Base-by-base conservation (phyloP, 2,797 vertebrate species). In the Octomys mimax region DNA sequence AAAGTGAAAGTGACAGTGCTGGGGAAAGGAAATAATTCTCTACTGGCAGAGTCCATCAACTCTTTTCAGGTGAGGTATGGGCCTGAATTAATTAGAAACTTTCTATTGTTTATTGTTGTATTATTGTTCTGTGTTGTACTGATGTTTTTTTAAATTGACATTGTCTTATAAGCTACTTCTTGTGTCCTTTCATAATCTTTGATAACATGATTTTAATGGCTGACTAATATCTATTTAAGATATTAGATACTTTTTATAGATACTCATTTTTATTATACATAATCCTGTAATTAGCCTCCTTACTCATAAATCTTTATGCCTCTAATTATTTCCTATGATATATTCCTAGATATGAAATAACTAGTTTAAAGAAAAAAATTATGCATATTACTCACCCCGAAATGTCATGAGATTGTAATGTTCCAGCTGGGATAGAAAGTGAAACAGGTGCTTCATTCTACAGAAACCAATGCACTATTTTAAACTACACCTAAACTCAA, bases 381-480 rank as follows among this genome's bases (percentile, higher is more conserved):
- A 54, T 22, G 66, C 24, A 14, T 80, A 36, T 87, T 6, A 33
- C 19, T 6, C 5, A 26, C 10, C 24, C 46, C 78, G 31, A 77
- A 14, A 64, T 92, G 31, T 39, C 84, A 26, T 68, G 14, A 83
- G 31, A 54, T 13, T 61, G 14, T 87, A 24, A 75, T 94, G 19
- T 62, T 31, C 39, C 75, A 54, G 14, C 80, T 70, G 46, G 39
- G 24, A 9, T 24, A 93, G 70, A 94, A 89, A 16, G 10, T 88
- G 49, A 95, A 92, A 96, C 18, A 68, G 12, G 2, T 52, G 83
- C n/a, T 89, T 95, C 14, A 92, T 93, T 97, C 96, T 85, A 62
- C 97, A 99, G 99, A 99, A 99, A 94, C 99, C 99, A 93, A 28
- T 94, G 61, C 93, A 98, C 28, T 99, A 99, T 97, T 98, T 98